A percentile compares a stretch with the other conserved stretches of the same genome.
phyloP scores from a whole-genome alignment of 2,888 invertebrate species.

The Eristalis pertinax region DNA sequence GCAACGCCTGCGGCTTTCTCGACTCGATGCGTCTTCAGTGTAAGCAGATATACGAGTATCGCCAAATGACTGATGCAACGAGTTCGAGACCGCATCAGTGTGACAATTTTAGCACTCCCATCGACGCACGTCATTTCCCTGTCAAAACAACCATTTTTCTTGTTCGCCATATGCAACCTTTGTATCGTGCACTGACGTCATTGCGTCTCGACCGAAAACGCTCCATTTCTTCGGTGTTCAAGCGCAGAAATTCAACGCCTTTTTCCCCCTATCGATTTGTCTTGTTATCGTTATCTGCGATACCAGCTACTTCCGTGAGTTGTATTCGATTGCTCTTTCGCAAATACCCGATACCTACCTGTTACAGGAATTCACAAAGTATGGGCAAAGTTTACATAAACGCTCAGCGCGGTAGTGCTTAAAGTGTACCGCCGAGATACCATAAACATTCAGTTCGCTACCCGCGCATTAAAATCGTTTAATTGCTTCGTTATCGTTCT shows the following conservation, averaged over 20 bases:
- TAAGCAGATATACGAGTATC: neutral
- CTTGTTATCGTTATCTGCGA: conserved; percentile 7
- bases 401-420: neutral
- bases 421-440: conserved; percentile 8
- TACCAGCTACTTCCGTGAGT: conserved; percentile 7
- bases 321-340: neutral
- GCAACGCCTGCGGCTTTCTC: neutral
- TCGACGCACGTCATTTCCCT: neutral
- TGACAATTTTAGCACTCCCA: neutral
- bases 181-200: neutral
- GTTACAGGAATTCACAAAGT: neutral
- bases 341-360: neutral
- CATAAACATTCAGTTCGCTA: conserved; percentile 27
- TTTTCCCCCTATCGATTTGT: neutral
- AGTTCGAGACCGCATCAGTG: neutral
- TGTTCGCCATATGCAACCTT: neutral
- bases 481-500: conserved; percentile 42
- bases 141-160: neutral
- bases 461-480: conserved; percentile 29
- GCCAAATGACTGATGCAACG: neutral
- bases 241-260: neutral
- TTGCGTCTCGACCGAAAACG: neutral
- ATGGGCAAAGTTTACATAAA: neutral
- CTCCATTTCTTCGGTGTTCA: too few relatives aligned
- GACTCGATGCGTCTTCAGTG: too few relatives aligned